Conservation (phyloP, 2,797 vertebrate genomes). For the Xenops minutus region DNA sequence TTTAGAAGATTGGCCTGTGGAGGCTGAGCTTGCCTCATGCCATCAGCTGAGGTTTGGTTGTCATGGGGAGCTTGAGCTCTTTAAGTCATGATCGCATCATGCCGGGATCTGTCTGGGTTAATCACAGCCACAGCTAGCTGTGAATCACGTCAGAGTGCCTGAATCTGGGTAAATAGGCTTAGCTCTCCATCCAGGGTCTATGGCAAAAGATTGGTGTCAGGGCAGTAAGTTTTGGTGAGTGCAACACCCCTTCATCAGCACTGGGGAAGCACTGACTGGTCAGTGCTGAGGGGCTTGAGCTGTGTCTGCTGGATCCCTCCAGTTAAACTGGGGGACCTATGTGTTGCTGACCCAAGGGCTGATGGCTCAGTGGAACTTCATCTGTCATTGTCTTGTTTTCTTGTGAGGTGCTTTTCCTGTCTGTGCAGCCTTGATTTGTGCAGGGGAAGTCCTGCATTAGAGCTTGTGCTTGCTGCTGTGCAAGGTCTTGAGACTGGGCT, state of each 20-base stretch:
- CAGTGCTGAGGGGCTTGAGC: neutral
- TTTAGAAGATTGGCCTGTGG: neutral
- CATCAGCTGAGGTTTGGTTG: conserved; percentile 14
- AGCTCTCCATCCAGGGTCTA: neutral
- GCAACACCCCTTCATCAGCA: neutral
- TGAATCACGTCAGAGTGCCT: neutral
- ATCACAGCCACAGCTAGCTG: conserved; percentile 22
- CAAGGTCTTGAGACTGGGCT: neutral
- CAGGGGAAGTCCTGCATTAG: neutral
- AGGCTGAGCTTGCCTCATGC: neutral
- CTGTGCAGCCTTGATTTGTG: neutral
- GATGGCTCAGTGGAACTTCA: neutral
- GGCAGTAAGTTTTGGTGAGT: neutral
- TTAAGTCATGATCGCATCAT: conserved; percentile 17
- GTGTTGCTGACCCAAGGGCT: neutral
- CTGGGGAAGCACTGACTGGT: neutral
- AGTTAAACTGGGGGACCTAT: fast-evolving
- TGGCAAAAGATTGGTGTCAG: neutral
- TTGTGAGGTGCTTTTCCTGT: neutral
- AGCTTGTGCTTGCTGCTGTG: neutral
- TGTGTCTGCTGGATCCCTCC: neutral
- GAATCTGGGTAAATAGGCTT: conserved; percentile 49
- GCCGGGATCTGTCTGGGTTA: conserved; percentile 42
- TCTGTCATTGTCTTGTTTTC: neutral
- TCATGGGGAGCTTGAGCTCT: conserved; percentile 38